These are phyloP conservation scores for Dasyurus viverrinus DNA, from an alignment of 2,113 vertebrate species.

Conservation along the genomic window DNA sequence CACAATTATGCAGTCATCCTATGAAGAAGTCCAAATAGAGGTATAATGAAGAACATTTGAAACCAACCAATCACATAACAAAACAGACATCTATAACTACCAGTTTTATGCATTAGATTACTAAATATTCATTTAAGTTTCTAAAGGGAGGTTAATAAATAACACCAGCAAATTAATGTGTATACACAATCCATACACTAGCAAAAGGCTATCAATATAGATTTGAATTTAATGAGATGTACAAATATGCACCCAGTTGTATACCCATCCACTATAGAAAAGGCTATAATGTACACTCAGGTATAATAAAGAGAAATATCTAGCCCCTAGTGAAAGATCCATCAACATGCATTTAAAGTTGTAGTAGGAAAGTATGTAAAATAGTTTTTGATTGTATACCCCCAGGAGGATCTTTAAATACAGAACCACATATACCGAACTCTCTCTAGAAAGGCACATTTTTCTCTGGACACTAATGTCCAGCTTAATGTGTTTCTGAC, in stretches of 20 bases:
- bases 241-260: neutral
- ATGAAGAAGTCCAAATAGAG: constrained; percentile 32
- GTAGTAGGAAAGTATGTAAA: constrained; percentile 43
- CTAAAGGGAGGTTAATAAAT: constrained; percentile 44
- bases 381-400: constrained; percentile 46
- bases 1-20: constrained; percentile 55
- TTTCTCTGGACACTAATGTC: constrained; percentile 17
- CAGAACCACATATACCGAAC: constrained; percentile 29
- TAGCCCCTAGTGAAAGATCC: constrained; percentile 60
- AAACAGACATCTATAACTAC: neutral
- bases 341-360: constrained; percentile 73
- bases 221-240: neutral
- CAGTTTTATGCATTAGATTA: constrained; percentile 33
- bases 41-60: neutral
- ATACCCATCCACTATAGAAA: constrained; percentile 47
- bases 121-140: constrained; percentile 61
- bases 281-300: constrained; percentile 47
- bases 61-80: neutral
- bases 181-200: neutral
- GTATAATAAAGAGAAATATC: constrained; percentile 54
- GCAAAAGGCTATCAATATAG: neutral
- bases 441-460: constrained; percentile 36
- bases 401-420: constrained; percentile 45
- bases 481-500: neutral
- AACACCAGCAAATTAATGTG: constrained; percentile 11